These are phyloP conservation scores for Agriopis aurantiaria DNA, from an alignment of 2,888 invertebrate species.

Conservation along the genomic window DNA sequence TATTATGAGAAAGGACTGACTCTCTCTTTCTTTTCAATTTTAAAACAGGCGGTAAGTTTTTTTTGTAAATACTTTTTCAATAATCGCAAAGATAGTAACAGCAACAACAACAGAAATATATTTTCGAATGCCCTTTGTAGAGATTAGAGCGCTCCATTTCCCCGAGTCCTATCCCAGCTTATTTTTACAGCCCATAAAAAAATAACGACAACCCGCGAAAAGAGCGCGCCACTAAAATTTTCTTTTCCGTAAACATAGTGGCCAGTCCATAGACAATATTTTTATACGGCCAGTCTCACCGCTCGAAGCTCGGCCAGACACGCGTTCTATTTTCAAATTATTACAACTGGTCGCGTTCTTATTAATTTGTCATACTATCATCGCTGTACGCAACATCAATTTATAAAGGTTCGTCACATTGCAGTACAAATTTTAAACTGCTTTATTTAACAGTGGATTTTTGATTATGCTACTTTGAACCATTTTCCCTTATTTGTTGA, in stretches of 20 bases:
- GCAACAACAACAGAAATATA: slow-evolving; percentile 12
- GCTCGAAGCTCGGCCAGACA: slow-evolving; percentile 51
- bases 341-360: slow-evolving; percentile 62
- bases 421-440: not conserved
- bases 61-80: not conserved
- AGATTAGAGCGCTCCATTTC: slow-evolving; percentile 23
- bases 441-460: too few relatives aligned
- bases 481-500: not conserved
- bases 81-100: not conserved
- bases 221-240: slow-evolving; percentile 38
- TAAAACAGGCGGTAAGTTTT: too few relatives aligned
- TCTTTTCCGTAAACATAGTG: slow-evolving; percentile 42
- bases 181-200: slow-evolving; percentile 35
- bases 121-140: slow-evolving; percentile 25
- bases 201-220: slow-evolving; percentile 40
- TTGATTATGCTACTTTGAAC: too few relatives aligned
- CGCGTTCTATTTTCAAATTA: slow-evolving; percentile 71
- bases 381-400: slow-evolving; percentile 54
- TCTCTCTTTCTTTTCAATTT: too few relatives aligned
- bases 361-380: slow-evolving; percentile 78
- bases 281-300: slow-evolving; percentile 28
- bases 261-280: slow-evolving; percentile 15
- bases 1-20: too few relatives aligned
- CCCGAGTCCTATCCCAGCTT: slow-evolving; percentile 17
- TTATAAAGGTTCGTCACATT: slow-evolving; percentile 5